A percentile compares a stretch with the other conserved stretches of the same genome.
These are phyloP conservation scores for Dufourea novaeangliae DNA, from an alignment of 1,140 invertebrate genomes.

Conservation along the genomic window DNA sequence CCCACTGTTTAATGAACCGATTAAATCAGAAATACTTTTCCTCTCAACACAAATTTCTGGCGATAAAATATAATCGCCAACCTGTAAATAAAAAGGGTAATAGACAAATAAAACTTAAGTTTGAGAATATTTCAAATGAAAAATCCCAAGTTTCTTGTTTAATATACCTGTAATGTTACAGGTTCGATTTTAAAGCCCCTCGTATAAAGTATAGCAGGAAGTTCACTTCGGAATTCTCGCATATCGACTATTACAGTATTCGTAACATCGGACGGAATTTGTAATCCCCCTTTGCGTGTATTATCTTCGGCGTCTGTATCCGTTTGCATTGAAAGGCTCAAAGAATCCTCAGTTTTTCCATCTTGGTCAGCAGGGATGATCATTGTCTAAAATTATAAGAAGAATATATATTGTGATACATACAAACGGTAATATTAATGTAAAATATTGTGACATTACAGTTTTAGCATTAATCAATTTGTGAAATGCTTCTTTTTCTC, in stretches of 20 bases:
- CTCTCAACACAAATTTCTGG: constrained; percentile 98
- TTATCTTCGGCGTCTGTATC: constrained; percentile 78
- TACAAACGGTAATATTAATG: not conserved
- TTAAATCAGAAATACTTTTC: constrained; percentile 98
- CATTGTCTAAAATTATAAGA: constrained; percentile 87
- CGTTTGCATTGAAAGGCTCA: constrained; percentile 82
- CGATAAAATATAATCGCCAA: constrained; percentile 98
- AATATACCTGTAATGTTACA: constrained; percentile 90
- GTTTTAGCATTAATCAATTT: constrained; percentile 94
- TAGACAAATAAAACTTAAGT: not conserved
- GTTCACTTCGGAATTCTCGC: constrained; percentile 98
- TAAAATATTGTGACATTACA: constrained; percentile 81
- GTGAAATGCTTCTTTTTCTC: constrained; percentile 98
- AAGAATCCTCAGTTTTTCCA: constrained; percentile 89
- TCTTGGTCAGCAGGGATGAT: constrained; percentile 95
- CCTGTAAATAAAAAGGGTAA: constrained; percentile 80
- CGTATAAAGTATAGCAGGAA: constrained; percentile 96
- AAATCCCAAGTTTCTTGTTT: constrained; percentile 27
- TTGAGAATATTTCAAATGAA: constrained; percentile 9
- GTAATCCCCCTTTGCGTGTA: constrained; percentile 86
- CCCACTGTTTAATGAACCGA: constrained; percentile 97
- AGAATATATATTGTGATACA: constrained; percentile 1
- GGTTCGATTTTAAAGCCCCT: constrained; percentile 97
- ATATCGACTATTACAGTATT: constrained; percentile 96
- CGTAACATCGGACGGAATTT: constrained; percentile 71